phyloP scores from a whole-genome alignment of 2,113 vertebrate genomes.

The Onychostoma macrolepis region DNA sequence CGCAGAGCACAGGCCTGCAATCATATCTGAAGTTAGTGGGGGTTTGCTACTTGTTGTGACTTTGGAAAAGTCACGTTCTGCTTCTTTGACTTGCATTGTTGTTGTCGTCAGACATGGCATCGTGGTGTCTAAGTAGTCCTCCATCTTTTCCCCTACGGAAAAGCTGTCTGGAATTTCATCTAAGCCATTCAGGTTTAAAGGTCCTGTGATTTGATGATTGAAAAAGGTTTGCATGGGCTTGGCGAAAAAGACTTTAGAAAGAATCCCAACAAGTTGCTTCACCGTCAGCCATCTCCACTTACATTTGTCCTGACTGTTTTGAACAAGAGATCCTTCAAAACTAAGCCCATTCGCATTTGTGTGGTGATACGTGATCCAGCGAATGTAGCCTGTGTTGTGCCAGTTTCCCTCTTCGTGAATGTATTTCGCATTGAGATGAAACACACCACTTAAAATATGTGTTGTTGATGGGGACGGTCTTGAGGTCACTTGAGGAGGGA shows the following conservation, averaged over 20 bases:
- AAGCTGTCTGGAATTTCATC: not conserved
- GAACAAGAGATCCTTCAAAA: conserved; percentile 8
- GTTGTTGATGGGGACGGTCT: not conserved
- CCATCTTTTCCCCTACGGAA: not conserved
- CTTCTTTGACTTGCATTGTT: not conserved
- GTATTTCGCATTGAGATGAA: not conserved
- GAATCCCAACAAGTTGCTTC: not conserved
- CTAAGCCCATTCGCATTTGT: not conserved
- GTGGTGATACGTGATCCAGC: conserved; percentile 17
- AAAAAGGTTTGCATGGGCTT: not conserved
- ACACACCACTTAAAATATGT: conserved; percentile 17
- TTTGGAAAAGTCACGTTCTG: not conserved
- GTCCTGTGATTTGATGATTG: not conserved
- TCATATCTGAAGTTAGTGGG: not conserved
- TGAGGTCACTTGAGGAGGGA: not conserved
- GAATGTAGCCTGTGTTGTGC: not conserved
- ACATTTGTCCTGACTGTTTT: conserved; percentile 12
- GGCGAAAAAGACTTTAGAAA: not conserved
- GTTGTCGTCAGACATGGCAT: not conserved
- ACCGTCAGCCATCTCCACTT: conserved; percentile 7
- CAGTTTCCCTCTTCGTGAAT: not conserved
- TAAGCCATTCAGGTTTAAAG: not conserved
- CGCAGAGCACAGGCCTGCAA: not conserved
- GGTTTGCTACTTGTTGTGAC: not conserved
- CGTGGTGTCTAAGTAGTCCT: not conserved